Conservation (phyloP, 2,888 invertebrate genomes). For the Heliconius charithonia region DNA sequence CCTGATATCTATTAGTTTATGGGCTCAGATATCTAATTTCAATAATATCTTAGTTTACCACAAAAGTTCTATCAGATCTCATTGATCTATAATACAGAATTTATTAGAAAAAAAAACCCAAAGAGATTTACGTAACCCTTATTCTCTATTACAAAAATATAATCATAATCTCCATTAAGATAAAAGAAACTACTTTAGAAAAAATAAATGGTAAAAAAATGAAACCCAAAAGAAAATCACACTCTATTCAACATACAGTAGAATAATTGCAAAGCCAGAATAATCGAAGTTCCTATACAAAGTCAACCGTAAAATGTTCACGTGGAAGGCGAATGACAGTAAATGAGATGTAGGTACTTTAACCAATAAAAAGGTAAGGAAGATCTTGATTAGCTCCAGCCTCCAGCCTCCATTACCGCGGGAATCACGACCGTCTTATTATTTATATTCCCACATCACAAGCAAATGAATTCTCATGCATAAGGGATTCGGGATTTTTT, state of each 20-base stretch:
- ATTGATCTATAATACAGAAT: too few species aligned
- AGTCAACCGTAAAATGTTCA: constrained; percentile 29
- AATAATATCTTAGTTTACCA: too few species aligned
- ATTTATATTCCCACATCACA: constrained; percentile 71
- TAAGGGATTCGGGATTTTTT: constrained; percentile 55
- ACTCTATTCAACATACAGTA: not conserved
- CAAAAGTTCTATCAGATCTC: too few species aligned
- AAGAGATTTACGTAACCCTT: too few species aligned
- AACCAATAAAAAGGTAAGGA: constrained; percentile 67
- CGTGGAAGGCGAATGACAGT: constrained; percentile 47
- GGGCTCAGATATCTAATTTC: too few species aligned
- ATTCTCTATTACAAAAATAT: not conserved
- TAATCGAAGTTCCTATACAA: constrained; percentile 10
- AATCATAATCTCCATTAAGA: not conserved
- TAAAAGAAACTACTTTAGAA: too few species aligned
- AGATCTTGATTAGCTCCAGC: constrained; percentile 78
- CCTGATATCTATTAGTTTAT: too few species aligned
- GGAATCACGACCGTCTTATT: constrained; percentile 81
- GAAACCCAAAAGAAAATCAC: not conserved
- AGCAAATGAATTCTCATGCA: constrained; percentile 72
- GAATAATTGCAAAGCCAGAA: constrained; percentile 14
- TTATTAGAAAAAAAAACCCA: too few species aligned
- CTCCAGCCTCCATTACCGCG: constrained; percentile 78
- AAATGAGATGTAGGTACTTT: constrained; percentile 58
- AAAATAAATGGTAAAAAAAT: too few species aligned